A percentile compares a stretch with the other conserved stretches of the same genome.
Conservation (phyloP, 2,888 invertebrate species). For the Sesia apiformis region DNA sequence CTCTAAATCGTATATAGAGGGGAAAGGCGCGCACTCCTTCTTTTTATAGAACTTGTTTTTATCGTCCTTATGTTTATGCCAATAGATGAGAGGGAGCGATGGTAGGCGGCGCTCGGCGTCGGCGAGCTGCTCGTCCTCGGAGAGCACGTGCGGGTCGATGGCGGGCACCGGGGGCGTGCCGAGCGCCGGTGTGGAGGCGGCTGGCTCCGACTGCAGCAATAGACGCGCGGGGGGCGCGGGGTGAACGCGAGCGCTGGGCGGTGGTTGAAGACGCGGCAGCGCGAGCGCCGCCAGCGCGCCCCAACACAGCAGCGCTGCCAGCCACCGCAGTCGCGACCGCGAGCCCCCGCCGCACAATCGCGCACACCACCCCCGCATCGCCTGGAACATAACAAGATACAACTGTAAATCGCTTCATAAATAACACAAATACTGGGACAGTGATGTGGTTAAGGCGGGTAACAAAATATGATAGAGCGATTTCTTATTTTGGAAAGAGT, state of each 20-base stretch:
- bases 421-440: too few species aligned
- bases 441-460: too few species aligned
- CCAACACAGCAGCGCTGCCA: constrained; percentile 58
- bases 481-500: too few species aligned
- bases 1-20: constrained; percentile 91
- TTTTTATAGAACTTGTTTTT: constrained; percentile 79
- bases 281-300: constrained; percentile 45
- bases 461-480: too few species aligned
- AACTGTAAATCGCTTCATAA: too few species aligned
- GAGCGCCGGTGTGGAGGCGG: constrained; percentile 16
- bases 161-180: constrained; percentile 27
- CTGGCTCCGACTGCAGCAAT: constrained; percentile 21
- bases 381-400: constrained; percentile 28
- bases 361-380: constrained; percentile 52
- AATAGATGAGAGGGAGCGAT: constrained; percentile 88
- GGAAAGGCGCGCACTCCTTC: constrained; percentile 87
- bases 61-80: constrained; percentile 87
- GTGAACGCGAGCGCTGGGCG: constrained; percentile 15
- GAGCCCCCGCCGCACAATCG: constrained; percentile 35
- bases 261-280: constrained; percentile 41
- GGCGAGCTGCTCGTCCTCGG: constrained; percentile 83
- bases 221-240: constrained; percentile 17
- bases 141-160: constrained; percentile 46
- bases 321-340: constrained; percentile 50
- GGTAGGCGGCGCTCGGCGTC: constrained; percentile 88